These are phyloP conservation scores for Nanorana parkeri DNA, from an alignment of 2,113 vertebrate genomes.

Conservation along the genomic window DNA sequence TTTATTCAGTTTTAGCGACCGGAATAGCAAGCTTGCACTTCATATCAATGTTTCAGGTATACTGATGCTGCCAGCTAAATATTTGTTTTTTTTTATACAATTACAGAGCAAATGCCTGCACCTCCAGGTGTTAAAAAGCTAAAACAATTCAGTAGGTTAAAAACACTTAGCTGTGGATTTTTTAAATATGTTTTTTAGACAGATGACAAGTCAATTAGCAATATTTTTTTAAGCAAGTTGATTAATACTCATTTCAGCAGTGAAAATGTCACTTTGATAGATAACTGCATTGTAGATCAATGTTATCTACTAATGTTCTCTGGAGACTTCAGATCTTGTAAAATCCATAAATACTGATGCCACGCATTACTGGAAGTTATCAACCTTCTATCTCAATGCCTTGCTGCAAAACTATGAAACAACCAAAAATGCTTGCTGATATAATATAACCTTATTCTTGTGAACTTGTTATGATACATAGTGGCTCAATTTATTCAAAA, in stretches of 20 bases:
- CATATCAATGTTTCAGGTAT: no score
- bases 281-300: slow-evolving; percentile 40
- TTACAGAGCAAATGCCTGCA: background rate
- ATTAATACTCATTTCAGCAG: slow-evolving; percentile 28
- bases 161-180: background rate
- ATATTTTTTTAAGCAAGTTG: slow-evolving; percentile 38
- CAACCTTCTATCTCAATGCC: background rate
- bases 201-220: slow-evolving; percentile 34
- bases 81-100: background rate
- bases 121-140: background rate
- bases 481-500: no score
- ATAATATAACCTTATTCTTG: no score
- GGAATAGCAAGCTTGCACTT: no score
- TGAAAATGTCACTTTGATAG: slow-evolving; percentile 37
- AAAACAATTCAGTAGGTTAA: background rate
- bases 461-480: no score
- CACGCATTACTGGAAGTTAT: slow-evolving; percentile 12
- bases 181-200: background rate
- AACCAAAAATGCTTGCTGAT: no score
- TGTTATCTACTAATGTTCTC: slow-evolving; percentile 18
- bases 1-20: no score
- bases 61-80: no score
- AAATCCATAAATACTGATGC: slow-evolving; percentile 16
- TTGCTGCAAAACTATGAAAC: no score
- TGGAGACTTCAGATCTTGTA: slow-evolving; percentile 23